Evolutionary conservation across 2,888 invertebrate genomes (phyloP), one percentile per base, ranked within the genome.

Genomic region (Trissolcus brochymenae): DNA sequence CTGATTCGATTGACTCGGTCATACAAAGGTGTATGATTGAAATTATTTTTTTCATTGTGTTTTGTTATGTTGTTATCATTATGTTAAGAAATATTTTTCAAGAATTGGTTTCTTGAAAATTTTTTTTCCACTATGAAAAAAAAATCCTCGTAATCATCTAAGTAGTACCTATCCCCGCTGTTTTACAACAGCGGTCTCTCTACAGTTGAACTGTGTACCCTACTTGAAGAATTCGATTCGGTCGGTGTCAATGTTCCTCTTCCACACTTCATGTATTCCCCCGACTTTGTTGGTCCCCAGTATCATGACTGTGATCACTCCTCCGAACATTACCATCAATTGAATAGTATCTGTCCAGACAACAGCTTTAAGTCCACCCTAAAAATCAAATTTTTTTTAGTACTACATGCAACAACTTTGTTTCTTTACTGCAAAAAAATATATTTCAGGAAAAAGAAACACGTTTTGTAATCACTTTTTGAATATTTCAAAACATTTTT

Each of bases 311-410:
- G 92, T 92, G 16, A 94, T 87, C 1, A 94, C 91, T 0, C 94
- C 93, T 13, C 92, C 92, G 83, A 94, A 92, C 94, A 95, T 95
- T 6, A 95, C 90, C 17, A 93, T 88, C 0, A 94, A 93, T 89
- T 95, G 95, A 62, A 95, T 90, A 0, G 94, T 94, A 83, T 95
- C 95, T 0, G 95, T 95, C 95, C 95, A 95, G 7, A 95, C 94
- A 0, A 95, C 95, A 4, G 95, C 95, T 88, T 94, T 94, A 25
- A 95, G 88, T 4, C 95, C 94, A 73, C 94, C 94, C 94, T 94
- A 86, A 90, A 19, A 51, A 51, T 51, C 4, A 17, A 0, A 54
- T 17, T 54, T 54, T 40, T 29, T 35, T 16, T n/a, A n/a, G n/a
- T n/a, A n/a, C n/a, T n/a, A n/a, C n/a, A n/a, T n/a, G n/a, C n/a